phyloP scores from a whole-genome alignment of 2,797 vertebrate species.

The Sebastes minor region DNA sequence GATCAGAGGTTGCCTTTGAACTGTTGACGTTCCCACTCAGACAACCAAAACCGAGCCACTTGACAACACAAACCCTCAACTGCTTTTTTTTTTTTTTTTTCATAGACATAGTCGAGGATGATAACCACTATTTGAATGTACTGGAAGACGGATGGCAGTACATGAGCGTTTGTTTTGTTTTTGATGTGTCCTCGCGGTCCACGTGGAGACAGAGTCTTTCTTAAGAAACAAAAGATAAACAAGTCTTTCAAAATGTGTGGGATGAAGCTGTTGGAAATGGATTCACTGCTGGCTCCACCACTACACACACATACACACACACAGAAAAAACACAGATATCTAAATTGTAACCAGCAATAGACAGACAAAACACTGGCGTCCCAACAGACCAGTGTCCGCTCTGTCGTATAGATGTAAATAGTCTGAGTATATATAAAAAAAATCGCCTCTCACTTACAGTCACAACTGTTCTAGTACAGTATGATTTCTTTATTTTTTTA shows the following conservation, averaged over 20 bases:
- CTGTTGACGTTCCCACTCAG: conserved; percentile 52
- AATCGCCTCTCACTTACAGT: conserved; percentile 68
- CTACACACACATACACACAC: conserved; percentile 13
- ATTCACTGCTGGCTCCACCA: conserved; percentile 62
- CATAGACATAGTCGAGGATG: conserved; percentile 52
- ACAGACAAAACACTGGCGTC: conserved; percentile 58
- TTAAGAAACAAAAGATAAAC: conserved; percentile 25
- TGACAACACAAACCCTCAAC: conserved; percentile 69
- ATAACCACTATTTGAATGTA: conserved; percentile 74
- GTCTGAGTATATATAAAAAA: conserved; percentile 44
- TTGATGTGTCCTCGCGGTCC: conserved; percentile 30
- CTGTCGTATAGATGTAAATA: conserved; percentile 78
- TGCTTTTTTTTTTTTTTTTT: conserved; percentile 49
- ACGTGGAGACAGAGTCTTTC: conserved; percentile 24
- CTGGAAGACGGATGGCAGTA: conserved; percentile 41
- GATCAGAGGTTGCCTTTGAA: conserved; percentile 71
- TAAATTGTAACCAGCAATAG: conserved; percentile 84
- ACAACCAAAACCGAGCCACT: conserved; percentile 74
- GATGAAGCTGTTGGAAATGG: conserved; percentile 39
- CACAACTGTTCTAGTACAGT: conserved; percentile 67
- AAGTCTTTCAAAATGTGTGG: conserved; percentile 28
- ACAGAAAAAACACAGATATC: conserved; percentile 57
- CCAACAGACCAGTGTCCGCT: conserved; percentile 62
- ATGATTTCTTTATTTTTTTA: conserved; percentile 81
- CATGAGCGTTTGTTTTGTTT: conserved; percentile 26